phyloP scores from a whole-genome alignment of 2,113 vertebrate genomes.

The Antigone vipio region DNA sequence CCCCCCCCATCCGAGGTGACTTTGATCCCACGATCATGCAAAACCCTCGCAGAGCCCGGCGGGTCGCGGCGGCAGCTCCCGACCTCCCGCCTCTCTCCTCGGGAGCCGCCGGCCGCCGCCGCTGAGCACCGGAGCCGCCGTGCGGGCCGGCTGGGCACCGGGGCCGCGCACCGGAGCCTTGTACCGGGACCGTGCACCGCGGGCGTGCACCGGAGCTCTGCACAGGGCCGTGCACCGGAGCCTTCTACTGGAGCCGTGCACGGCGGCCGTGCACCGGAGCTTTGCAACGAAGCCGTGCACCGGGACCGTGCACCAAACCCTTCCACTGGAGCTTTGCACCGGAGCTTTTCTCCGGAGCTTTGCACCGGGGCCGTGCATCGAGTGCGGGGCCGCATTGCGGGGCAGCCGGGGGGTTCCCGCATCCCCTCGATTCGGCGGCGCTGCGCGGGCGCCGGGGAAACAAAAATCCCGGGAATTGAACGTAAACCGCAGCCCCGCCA shows the following conservation, averaged over 20 bases:
- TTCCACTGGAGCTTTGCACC: background rate
- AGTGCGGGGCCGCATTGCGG: slow-evolving; percentile 23
- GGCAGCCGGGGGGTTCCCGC: background rate
- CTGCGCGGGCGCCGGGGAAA: background rate
- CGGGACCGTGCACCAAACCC: background rate
- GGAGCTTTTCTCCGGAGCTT: background rate
- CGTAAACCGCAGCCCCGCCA: background rate
- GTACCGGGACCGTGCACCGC: too few species aligned
- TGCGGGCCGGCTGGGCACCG: background rate
- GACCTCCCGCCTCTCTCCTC: too few species aligned
- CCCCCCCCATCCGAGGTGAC: too few species aligned
- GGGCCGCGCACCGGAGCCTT: background rate
- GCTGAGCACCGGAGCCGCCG: background rate
- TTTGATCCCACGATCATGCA: background rate
- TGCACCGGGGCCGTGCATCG: background rate
- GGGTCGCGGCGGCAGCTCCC: background rate
- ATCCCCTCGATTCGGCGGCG: background rate
- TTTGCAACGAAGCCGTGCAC: background rate
- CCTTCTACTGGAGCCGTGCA: background rate
- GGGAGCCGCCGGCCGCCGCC: background rate
- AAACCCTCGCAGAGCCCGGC: background rate
- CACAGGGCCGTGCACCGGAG: background rate
- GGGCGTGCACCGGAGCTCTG: background rate
- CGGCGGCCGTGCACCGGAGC: background rate
- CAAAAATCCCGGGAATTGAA: background rate